Base-by-base conservation (phyloP, 2,888 invertebrate genomes). In the Drosophila falleni region DNA sequence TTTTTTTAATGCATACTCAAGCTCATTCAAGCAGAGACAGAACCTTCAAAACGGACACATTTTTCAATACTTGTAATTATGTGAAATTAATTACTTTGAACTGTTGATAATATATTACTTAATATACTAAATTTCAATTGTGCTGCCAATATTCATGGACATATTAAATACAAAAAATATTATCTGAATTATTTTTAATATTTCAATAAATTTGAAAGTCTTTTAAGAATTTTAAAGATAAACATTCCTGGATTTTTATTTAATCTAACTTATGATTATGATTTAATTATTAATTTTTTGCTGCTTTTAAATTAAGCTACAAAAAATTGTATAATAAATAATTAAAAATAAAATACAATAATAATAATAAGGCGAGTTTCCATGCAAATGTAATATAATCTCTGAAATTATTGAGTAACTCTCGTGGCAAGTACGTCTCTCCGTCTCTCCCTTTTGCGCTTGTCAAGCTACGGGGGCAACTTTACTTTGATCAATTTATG, bases 401-500 rank as follows among this genome's bases (percentile, higher is more conserved):
- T 19, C 9, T 26, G 54, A 47, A 56, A 4, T 37, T 37, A 6
- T 11, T n/a, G 8, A 13, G 6, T 29, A 42, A 50, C 56, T 37
- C 51, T 26, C 33, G 33, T 42, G 2, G 31, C 15, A 35, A 16
- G 39, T 9, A 4, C 71, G 68, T 31, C 69, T 70, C 76, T 8
- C 8, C 9, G n/a, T 41, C 44, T 31, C 33, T 46, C 50, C 55
- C 19, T 42, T 42, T 19, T 9, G 11, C 11, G 62, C 11, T 59
- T 55, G 55, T 33, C 31, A 39, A 13, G 41, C 41, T 39, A 9
- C 33, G n/a, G 47, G 35, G 16, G 15, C 42, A n/a, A 10, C 11
- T 15, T 47, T 47, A 16, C 26, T 46, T 56, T 63, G 39, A 44
- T 53, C 50, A 70, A 76, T 76, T 76, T 78, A 78, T 77, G 76